phyloP scores from a whole-genome alignment of 2,888 invertebrate species.

The Leptopterna dolabrata region DNA sequence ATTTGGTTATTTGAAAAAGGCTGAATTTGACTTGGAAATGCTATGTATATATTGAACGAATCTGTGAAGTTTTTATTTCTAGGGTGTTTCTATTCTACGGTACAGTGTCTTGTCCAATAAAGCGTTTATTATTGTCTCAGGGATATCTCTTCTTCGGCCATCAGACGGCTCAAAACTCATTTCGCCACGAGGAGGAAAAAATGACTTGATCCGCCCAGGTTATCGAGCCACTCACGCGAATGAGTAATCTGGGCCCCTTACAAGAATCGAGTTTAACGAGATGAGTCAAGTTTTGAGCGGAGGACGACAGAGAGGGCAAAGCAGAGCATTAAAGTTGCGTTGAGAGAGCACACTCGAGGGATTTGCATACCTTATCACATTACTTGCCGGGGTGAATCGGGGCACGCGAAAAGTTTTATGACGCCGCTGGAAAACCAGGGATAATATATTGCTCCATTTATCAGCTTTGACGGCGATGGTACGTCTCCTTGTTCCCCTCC shows the following conservation, averaged over 20 bases:
- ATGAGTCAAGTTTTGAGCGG: constrained; percentile 5
- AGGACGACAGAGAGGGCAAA: background rate
- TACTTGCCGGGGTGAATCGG: constrained; percentile 22
- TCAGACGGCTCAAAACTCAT: background rate
- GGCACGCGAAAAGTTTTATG: constrained; percentile 42
- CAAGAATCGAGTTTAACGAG: constrained; percentile 37
- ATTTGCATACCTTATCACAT: constrained; percentile 44
- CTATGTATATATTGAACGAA: too few species aligned
- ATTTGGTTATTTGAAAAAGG: too few species aligned
- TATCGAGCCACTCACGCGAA: background rate
- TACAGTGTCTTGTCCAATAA: too few species aligned
- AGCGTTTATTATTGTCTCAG: too few species aligned
- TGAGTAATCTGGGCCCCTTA: constrained; percentile 12
- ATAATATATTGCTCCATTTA: constrained; percentile 38
- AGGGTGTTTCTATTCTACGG: too few species aligned
- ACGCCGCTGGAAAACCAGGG: background rate
- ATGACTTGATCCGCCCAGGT: background rate
- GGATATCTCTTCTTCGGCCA: background rate
- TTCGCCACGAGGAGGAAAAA: background rate
- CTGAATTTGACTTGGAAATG: too few species aligned
- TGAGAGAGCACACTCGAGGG: constrained; percentile 36
- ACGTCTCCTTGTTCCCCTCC: constrained; percentile 19
- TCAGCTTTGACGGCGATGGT: constrained; percentile 34
- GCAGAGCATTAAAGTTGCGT: constrained; percentile 37
- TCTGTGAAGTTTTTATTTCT: too few species aligned